phyloP scores from a whole-genome alignment of 2,888 invertebrate genomes.

The Drosophila kanekoi region DNA sequence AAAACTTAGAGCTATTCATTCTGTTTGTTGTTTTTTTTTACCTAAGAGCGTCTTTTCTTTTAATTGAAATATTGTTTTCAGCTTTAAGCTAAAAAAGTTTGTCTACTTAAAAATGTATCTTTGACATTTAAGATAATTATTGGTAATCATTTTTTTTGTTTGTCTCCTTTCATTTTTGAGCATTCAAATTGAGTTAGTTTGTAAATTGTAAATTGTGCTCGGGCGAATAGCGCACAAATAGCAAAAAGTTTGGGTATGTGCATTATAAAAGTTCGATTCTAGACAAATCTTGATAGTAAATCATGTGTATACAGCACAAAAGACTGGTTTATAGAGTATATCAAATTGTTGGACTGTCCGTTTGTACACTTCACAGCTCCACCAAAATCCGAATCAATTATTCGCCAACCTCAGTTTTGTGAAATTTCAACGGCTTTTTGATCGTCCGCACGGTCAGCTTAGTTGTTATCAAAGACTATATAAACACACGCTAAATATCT shows the following conservation, averaged over 20 bases:
- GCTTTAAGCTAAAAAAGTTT: slow-evolving; percentile 42
- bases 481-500: too few species aligned
- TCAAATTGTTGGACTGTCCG: slow-evolving; percentile 45
- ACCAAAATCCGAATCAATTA: too few species aligned
- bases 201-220: slow-evolving; percentile 46
- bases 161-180: slow-evolving; percentile 47
- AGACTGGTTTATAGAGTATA: slow-evolving; percentile 44
- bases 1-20: slow-evolving; percentile 36
- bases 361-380: too few species aligned
- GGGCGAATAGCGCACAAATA: slow-evolving; percentile 39
- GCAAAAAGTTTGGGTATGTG: slow-evolving; percentile 42
- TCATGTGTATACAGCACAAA: slow-evolving; percentile 24
- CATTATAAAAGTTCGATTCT: slow-evolving; percentile 47
- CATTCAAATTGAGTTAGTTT: slow-evolving; percentile 40
- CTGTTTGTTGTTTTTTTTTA: slow-evolving; percentile 20
- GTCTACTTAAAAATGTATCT: slow-evolving; percentile 47
- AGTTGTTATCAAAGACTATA: background rate
- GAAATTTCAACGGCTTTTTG: too few species aligned
- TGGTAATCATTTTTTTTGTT: slow-evolving; percentile 26
- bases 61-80: slow-evolving; percentile 35
- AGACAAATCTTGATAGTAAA: slow-evolving; percentile 17
- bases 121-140: slow-evolving; percentile 24
- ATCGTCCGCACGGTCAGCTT: background rate
- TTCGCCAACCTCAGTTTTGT: too few species aligned
- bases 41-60: slow-evolving; percentile 51